These are phyloP conservation scores for Natator depressus DNA, from an alignment of 2,113 vertebrate genomes.

Conservation along the genomic window DNA sequence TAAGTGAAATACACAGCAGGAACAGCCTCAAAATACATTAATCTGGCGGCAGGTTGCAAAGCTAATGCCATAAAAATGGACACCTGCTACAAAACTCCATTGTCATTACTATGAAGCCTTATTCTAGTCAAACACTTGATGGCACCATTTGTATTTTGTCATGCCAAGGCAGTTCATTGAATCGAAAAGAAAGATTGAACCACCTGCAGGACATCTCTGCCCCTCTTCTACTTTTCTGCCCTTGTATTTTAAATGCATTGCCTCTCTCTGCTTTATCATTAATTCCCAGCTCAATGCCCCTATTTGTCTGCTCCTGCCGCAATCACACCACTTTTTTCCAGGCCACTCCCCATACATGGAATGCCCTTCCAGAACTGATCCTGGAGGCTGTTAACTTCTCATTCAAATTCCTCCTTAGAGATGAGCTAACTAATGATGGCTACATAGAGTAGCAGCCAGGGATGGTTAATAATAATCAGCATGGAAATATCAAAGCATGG, in stretches of 20 bases:
- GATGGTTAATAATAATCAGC: conserved; percentile 63
- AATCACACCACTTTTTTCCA: background rate
- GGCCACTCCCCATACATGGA: background rate
- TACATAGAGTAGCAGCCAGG: conserved; percentile 62
- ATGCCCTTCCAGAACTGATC: background rate
- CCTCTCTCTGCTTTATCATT: background rate
- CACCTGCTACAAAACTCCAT: conserved; percentile 6
- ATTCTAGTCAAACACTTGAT: conserved; percentile 35
- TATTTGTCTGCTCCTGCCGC: conserved; percentile 9
- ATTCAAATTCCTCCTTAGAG: conserved; percentile 51
- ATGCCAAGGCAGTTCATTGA: background rate
- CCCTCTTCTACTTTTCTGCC: background rate
- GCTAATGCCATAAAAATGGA: conserved; percentile 66
- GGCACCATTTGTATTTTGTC: background rate
- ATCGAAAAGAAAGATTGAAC: conserved; percentile 2
- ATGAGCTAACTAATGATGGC: conserved; percentile 33
- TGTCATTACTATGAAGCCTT: background rate
- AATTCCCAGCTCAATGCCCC: background rate
- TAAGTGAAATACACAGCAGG: conserved; percentile 54
- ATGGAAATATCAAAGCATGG: conserved; percentile 72
- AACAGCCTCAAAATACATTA: conserved; percentile 14
- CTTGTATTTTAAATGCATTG: background rate
- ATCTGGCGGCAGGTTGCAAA: conserved; percentile 54
- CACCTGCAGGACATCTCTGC: conserved; percentile 5
- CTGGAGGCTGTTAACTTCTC: background rate